Base-by-base conservation (phyloP, 2,113 vertebrate genomes). In the Scolopax mira region DNA sequence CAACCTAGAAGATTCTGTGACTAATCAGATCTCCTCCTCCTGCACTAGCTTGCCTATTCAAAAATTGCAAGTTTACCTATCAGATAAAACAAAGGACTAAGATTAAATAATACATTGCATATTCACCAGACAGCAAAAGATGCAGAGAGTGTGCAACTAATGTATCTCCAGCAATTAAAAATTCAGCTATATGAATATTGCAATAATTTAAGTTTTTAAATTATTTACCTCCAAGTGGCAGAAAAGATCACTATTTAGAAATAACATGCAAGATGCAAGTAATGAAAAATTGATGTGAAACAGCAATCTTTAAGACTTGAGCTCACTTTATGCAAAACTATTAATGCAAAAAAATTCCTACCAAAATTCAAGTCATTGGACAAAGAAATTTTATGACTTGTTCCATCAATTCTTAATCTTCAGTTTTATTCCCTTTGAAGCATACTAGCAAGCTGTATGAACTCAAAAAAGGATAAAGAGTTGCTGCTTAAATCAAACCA, bases 181-280 rank as follows among this genome's bases (percentile, higher is more conserved):
- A 88, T 95, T 93, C 82, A 96, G 55, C 55, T 91, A 82, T 88
- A 94, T 94, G 85, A 95, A 94, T 95, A 97, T 73, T 96, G 93
- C 85, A 96, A 74, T 90, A 95, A 95, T 95, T 95, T 88, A 85
- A 64, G 51, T 35, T 85, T 95, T 83, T 96, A 1, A 94, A 97
- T 95, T 90, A 96, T 94, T 94, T 83, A 96, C 66, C 41, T 88
- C 10, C 6, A 85, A 95, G 88, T 70, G 39, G 85, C 79, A 96
- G 75, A 88, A 95, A 94, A 83, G 46, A 96, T 67, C 39, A 62
- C 75, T 91, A 67, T 88, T 94, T 88, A 80, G 93, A 95, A 91
- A 90, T 67, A 94, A 86, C 60, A 90, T 48, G 61, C 58, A 91
- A 90, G 79, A 91, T 64, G 64, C 71, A 85, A 88, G 60, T 71